Base-by-base conservation (phyloP, 2,797 vertebrate species). In the Gouania willdenowi region DNA sequence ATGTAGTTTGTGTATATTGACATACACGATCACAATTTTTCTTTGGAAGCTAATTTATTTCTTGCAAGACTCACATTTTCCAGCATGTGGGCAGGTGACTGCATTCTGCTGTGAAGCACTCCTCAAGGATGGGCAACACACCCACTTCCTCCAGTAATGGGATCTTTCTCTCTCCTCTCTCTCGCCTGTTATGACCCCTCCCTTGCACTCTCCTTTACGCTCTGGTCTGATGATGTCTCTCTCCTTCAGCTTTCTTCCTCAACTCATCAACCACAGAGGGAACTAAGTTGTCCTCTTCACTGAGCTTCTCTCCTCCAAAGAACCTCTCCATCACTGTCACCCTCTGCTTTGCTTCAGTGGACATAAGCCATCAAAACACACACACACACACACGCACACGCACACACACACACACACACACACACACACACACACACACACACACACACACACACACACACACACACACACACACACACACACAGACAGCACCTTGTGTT, bases 271-370 rank as follows among this genome's bases (percentile, higher is more conserved):
- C 64, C 50, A 65, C 66, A n/a, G 35, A 64, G 39, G 49, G 56
- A 71, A 71, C 70, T 65, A 66, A 70, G 56, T 71, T 71, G 69
- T 70, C 48, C 53, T 62, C 50, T 49, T 73, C 61, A 30, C 60
- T 43, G 35, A 45, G 69, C 54, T 58, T 36, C 66, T 53, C 60
- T 44, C 49, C 60, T 75, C 47, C 53, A 31, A 51, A 53, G 61
- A 76, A 81, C 54, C 68, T 51, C 72, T 86, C 79, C 77, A 81
- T 86, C 87, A 86, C 71, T 86, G 85, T 75, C 77, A 69, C 51
- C 49, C 49, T 44, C 40, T 6, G 44, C 68, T 77, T 53, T 61
- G 79, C 70, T 78, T 71, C 41, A 8, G 60, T 78, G 64, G 71
- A 78, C 80, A 73, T 43, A 50, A 59, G 55, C 57, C 57, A 71